Percentiles rank a stretch among this genome's conserved stretches.
Evolutionary conservation across 2,888 invertebrate species (phyloP).

Genomic region (Limenitis camilla): DNA sequence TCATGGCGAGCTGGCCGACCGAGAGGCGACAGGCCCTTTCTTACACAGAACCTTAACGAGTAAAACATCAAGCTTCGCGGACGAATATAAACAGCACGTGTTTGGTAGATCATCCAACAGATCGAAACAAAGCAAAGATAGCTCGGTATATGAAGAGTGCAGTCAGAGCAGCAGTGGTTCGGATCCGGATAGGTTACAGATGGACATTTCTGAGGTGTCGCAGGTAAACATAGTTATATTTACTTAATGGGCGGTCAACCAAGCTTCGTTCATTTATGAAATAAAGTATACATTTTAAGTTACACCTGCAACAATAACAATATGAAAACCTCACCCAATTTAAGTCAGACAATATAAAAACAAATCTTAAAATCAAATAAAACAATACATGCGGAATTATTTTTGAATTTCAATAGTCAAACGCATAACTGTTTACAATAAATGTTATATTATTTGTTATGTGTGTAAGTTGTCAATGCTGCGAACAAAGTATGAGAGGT

Average conservation of each 20-base stretch:
- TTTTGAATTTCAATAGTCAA: no score
- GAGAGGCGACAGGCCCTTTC: slow-evolving; percentile 41
- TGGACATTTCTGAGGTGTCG: slow-evolving; percentile 77
- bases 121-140: slow-evolving; percentile 55
- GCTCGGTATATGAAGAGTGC: slow-evolving; percentile 72
- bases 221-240: slow-evolving; percentile 42
- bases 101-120: slow-evolving; percentile 45
- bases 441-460: no score
- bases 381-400: no score
- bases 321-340: no score
- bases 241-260: neutral
- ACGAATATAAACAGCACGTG: slow-evolving; percentile 58
- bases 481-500: no score
- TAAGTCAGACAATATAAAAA: no score
- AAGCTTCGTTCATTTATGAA: neutral
- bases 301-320: neutral
- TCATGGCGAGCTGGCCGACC: slow-evolving; percentile 36
- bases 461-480: no score
- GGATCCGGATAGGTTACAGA: slow-evolving; percentile 83
- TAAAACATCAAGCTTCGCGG: slow-evolving; percentile 44
- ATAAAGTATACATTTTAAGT: neutral
- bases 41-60: slow-evolving; percentile 41
- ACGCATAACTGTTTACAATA: no score
- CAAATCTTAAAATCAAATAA: no score
- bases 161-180: slow-evolving; percentile 82